phyloP scores from a whole-genome alignment of 2,797 vertebrate species.

The Micropoecilia bifurca region DNA sequence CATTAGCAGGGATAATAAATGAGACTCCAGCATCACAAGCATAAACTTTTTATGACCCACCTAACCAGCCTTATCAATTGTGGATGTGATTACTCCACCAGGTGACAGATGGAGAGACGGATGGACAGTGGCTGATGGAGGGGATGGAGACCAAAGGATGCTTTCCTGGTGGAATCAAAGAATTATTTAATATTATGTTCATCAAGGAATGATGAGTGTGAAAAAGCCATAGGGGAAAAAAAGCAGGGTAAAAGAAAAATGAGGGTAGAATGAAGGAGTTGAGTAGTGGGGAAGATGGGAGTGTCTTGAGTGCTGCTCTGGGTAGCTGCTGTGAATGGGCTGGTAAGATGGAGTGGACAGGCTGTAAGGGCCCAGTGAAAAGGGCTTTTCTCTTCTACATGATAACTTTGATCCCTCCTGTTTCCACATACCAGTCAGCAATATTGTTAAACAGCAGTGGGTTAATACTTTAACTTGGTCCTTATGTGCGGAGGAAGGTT shows the following conservation, averaged over 20 bases:
- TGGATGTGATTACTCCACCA: conserved; percentile 75
- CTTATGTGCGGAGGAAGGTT: conserved; percentile 41
- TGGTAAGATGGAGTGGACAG: conserved; percentile 83
- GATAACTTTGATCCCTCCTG: conserved; percentile 86
- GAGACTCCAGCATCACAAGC: conserved; percentile 74
- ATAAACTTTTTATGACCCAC: conserved; percentile 83
- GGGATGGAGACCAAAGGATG: conserved; percentile 18
- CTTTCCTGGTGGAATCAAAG: conserved; percentile 38
- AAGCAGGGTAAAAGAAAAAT: conserved; percentile 65
- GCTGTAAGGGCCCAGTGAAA: conserved; percentile 78
- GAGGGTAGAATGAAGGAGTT: conserved; percentile 67
- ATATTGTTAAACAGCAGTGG: conserved; percentile 82
- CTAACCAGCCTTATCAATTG: conserved; percentile 81
- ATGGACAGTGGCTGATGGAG: conserved; percentile 51
- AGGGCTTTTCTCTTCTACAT: conserved; percentile 81
- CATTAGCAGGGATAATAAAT: conserved; percentile 84
- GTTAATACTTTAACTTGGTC: conserved; percentile 83
- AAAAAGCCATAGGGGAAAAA: conserved; percentile 44
- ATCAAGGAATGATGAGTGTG: conserved; percentile 40
- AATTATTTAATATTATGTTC: conserved; percentile 55
- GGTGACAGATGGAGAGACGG: conserved; percentile 73
- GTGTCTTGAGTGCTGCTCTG: conserved; percentile 68
- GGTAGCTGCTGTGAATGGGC: conserved; percentile 75
- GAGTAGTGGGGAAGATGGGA: conserved; percentile 81
- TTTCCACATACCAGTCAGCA: conserved; percentile 85